A percentile compares a stretch with the other conserved stretches of the same genome.
Conservation (phyloP, 2,888 invertebrate genomes). For the Argyra leucocephala region DNA sequence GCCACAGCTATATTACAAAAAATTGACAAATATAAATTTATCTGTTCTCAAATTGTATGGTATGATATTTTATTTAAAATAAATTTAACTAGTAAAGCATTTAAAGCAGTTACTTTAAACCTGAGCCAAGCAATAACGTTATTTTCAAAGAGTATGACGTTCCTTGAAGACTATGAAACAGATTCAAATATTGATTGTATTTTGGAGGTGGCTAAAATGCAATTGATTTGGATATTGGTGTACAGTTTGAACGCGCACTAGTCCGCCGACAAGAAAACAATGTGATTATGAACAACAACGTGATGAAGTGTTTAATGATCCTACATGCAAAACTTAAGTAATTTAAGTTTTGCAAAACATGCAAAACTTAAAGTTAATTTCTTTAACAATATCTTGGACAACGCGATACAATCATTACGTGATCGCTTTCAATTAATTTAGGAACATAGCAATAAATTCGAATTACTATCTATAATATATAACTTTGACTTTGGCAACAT, state of each 20-base stretch:
- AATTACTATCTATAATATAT: no score
- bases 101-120: background rate
- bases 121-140: slow-evolving; percentile 4
- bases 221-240: no score
- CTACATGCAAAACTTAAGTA: no score
- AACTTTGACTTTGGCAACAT: no score
- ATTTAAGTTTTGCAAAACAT: no score
- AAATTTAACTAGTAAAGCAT: no score
- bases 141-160: background rate
- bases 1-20: background rate
- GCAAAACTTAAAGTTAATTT: no score
- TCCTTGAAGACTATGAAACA: background rate
- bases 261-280: background rate
- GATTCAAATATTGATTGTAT: background rate
- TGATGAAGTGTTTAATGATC: background rate
- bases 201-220: no score
- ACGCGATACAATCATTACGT: no score
- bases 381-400: no score
- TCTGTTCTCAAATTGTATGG: background rate
- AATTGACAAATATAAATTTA: background rate
- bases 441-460: no score
- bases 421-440: no score
- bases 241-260: background rate
- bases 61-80: background rate
- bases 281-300: background rate